phyloP scores from a whole-genome alignment of 1,140 invertebrate species.

The Neodiprion pinetum region DNA sequence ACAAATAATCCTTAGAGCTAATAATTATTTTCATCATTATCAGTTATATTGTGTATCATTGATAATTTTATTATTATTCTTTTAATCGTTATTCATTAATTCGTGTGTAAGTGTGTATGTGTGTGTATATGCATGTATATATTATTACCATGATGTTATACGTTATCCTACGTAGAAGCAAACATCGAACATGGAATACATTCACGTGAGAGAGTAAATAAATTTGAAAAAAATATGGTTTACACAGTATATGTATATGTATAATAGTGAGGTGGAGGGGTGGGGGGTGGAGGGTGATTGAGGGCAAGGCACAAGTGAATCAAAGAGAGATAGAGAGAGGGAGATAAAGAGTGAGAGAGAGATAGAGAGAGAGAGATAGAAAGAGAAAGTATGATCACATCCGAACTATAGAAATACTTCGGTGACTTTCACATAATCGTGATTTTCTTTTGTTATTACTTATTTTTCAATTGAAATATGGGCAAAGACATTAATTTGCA shows the following conservation, averaged over 20 bases:
- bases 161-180: conserved; percentile 30
- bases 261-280: conserved; percentile 14
- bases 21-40: no score
- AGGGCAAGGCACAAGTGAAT: conserved; percentile 54
- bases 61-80: background rate
- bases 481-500: no score
- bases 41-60: background rate
- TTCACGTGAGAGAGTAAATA: conserved; percentile 19
- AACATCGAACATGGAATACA: conserved; percentile 51
- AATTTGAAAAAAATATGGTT: background rate
- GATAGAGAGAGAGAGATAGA: no score
- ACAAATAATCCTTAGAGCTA: no score
- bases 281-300: conserved; percentile 38
- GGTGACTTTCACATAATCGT: no score
- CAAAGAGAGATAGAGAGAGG: conserved; percentile 29
- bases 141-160: background rate
- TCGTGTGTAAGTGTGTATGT: background rate
- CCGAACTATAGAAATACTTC: no score
- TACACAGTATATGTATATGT: background rate
- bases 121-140: background rate
- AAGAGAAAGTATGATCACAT: no score
- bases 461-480: no score
- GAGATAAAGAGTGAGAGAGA: no score
- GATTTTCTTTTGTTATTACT: no score
- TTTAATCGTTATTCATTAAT: background rate